Evolutionary conservation across 2,888 invertebrate genomes (phyloP).

Genomic region (Homarus gammarus): DNA sequence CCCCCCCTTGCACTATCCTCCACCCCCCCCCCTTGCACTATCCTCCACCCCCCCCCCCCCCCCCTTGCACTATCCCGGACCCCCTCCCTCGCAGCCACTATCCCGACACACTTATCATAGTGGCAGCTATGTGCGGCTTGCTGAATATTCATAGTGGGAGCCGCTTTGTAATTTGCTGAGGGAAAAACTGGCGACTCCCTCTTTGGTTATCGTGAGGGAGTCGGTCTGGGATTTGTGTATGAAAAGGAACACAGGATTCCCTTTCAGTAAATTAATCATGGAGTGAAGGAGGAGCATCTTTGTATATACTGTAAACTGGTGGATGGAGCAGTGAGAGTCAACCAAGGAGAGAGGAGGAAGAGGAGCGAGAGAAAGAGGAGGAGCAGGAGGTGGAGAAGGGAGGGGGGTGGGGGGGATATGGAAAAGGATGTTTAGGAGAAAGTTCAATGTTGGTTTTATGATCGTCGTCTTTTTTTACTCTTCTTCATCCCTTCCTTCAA

Average conservation of each 20-base stretch:
- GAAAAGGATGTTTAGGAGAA: background rate
- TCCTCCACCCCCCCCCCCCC: slow-evolving; percentile 34
- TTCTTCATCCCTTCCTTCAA: too few relatives aligned
- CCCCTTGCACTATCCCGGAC: slow-evolving; percentile 22
- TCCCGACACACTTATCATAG: background rate
- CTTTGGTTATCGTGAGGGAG: background rate
- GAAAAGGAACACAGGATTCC: background rate
- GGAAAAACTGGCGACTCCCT: background rate
- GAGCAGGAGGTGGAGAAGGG: background rate
- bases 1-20: slow-evolving; percentile 4
- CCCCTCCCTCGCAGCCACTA: slow-evolving; percentile 22
- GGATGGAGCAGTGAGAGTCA: background rate
- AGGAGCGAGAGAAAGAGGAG: background rate
- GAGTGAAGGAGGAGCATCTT: background rate
- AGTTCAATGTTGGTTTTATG: too few relatives aligned
- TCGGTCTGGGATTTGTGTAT: background rate
- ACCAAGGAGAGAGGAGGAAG: background rate
- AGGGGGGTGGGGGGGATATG: background rate
- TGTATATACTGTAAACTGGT: slow-evolving; percentile 6
- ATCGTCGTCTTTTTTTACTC: too few relatives aligned
- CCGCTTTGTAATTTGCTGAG: background rate
- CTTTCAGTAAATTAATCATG: background rate
- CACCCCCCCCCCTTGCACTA: slow-evolving; percentile 23
- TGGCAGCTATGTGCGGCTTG: background rate
- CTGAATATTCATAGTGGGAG: slow-evolving; percentile 8